Evolutionary conservation across 2,797 vertebrate species (phyloP).

Genomic region (Loriculus beryllinus): DNA sequence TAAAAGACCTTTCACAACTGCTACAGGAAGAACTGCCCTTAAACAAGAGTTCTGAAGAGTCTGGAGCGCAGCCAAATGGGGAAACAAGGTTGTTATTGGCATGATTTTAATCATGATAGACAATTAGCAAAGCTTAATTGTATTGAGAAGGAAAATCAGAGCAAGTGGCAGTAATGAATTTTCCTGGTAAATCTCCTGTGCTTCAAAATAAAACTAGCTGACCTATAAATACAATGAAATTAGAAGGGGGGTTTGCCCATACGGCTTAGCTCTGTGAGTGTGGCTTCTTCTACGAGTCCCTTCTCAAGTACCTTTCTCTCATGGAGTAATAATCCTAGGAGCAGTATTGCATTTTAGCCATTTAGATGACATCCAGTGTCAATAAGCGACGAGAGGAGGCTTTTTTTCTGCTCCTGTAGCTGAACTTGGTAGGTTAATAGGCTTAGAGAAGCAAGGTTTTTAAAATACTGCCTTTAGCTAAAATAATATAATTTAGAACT

Average conservation of each 20-base stretch:
- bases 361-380: slow-evolving; percentile 12
- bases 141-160: slow-evolving; percentile 74
- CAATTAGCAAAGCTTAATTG: slow-evolving; percentile 82
- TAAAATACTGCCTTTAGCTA: slow-evolving; percentile 65
- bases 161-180: slow-evolving; percentile 78
- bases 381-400: slow-evolving; percentile 6
- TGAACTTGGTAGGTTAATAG: slow-evolving; percentile 62
- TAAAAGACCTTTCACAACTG: slow-evolving; percentile 63
- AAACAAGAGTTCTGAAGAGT: slow-evolving; percentile 69
- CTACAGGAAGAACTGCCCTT: slow-evolving; percentile 67
- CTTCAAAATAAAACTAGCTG: slow-evolving; percentile 70
- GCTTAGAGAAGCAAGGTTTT: slow-evolving; percentile 64
- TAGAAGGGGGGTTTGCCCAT: slow-evolving; percentile 62
- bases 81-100: slow-evolving; percentile 79
- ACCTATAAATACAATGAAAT: slow-evolving; percentile 75
- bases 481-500: slow-evolving; percentile 54
- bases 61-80: slow-evolving; percentile 71
- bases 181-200: slow-evolving; percentile 72
- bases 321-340: background rate
- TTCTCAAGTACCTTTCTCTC: background rate
- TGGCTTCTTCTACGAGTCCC: background rate
- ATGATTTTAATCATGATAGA: slow-evolving; percentile 81
- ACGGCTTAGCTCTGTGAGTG: slow-evolving; percentile 5
- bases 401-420: background rate
- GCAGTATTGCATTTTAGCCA: background rate